Evolutionary conservation across 2,113 vertebrate species (phyloP).

Genomic region (Setophaga petechia): DNA sequence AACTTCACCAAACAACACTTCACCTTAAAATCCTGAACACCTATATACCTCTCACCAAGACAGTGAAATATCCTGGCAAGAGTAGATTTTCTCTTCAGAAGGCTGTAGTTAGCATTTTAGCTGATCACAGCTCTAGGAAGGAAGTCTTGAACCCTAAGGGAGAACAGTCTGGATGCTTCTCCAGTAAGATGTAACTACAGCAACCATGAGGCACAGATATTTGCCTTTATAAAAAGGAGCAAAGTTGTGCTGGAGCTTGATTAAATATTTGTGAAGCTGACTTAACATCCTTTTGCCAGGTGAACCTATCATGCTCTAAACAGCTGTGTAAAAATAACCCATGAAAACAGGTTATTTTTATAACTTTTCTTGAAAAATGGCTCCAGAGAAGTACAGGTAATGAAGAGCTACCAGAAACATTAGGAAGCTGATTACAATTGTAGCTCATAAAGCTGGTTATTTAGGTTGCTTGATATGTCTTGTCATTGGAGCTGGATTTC

Average conservation of each 20-base stretch:
- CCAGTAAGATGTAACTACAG: slow-evolving; percentile 37
- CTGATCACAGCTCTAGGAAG: neutral
- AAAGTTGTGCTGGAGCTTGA: slow-evolving; percentile 40
- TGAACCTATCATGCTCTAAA: neutral
- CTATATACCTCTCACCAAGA: neutral
- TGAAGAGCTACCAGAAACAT: neutral
- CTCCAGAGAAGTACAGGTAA: neutral
- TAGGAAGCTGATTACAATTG: neutral
- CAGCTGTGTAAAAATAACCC: slow-evolving; percentile 58
- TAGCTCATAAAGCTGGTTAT: neutral
- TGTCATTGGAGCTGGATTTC: neutral
- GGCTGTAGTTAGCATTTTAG: neutral
- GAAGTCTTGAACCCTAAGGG: neutral
- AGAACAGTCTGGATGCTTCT: neutral
- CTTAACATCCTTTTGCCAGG: slow-evolving; percentile 60
- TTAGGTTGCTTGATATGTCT: neutral
- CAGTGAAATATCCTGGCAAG: neutral
- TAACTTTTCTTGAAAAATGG: slow-evolving; percentile 9
- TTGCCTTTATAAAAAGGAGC: neutral
- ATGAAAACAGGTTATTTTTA: slow-evolving; percentile 12
- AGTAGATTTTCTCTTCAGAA: neutral
- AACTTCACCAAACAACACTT: neutral
- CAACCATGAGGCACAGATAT: neutral
- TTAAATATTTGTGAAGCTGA: slow-evolving; percentile 78
- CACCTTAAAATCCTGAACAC: rapidly evolving